Evolutionary conservation across 2,888 invertebrate genomes (phyloP).

Genomic region (Philonicus albiceps): DNA sequence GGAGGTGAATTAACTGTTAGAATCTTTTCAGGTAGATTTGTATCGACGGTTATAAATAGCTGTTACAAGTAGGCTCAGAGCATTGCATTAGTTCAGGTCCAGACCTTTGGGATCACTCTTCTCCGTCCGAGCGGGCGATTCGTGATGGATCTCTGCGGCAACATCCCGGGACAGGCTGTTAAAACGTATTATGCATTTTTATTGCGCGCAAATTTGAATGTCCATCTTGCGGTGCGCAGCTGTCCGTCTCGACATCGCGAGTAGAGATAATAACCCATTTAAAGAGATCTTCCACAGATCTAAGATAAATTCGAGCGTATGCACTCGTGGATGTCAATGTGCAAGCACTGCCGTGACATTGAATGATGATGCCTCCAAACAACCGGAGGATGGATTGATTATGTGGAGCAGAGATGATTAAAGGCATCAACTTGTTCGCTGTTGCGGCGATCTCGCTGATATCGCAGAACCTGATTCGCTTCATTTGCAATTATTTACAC

Average conservation of each 20-base stretch:
- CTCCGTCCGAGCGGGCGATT: not conserved
- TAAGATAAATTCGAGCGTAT: conserved; percentile 15
- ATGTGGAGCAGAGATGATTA: conserved; percentile 26
- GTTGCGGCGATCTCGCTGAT: not conserved
- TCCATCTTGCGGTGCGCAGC: not conserved
- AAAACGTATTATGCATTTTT: not conserved
- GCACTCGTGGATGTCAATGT: not conserved
- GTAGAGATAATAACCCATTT: conserved; percentile 22
- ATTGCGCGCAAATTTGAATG: not conserved
- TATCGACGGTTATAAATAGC: not conserved
- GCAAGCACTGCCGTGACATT: conserved; percentile 5
- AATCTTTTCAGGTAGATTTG: not conserved
- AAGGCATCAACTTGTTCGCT: not conserved
- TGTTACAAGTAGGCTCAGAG: not conserved
- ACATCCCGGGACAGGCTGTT: not conserved
- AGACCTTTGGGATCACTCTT: not conserved
- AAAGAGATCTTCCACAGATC: conserved; percentile 6
- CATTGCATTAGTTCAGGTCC: not conserved
- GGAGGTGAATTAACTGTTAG: conserved; percentile 9
- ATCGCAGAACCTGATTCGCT: not conserved
- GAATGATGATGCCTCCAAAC: conserved; percentile 27
- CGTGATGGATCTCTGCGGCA: not conserved
- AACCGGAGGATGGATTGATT: not conserved
- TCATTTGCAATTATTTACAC: not conserved
- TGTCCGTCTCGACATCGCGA: not conserved